Evolutionary conservation across 2,888 invertebrate genomes (phyloP).

Genomic region (Drosophila sordidula): DNA sequence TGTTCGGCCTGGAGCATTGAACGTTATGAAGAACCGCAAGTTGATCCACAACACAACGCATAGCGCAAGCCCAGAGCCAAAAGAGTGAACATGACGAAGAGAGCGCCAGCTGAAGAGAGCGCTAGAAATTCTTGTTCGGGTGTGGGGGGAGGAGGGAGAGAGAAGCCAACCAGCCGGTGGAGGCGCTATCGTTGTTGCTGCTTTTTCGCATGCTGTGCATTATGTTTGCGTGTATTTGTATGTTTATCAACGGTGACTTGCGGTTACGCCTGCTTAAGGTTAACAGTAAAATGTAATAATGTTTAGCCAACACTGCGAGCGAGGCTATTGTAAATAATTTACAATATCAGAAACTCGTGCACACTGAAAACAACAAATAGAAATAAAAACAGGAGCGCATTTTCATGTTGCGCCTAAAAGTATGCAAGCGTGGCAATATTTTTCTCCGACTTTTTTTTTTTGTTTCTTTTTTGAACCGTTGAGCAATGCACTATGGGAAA

Average conservation of each 20-base stretch:
- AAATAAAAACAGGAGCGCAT: background rate
- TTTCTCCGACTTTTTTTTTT: background rate
- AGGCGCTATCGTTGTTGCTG: background rate
- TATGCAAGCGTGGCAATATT: conserved; percentile 19
- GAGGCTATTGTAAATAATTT: background rate
- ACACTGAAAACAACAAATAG: background rate
- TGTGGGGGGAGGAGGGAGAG: background rate
- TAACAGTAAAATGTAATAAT: background rate
- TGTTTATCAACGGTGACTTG: conserved; percentile 26
- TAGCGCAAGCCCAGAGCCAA: conserved; percentile 9
- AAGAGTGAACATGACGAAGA: conserved; percentile 15
- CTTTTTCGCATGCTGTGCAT: background rate
- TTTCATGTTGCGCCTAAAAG: conserved; percentile 53
- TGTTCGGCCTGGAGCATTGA: conserved; percentile 64
- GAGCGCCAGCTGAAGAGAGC: conserved; percentile 7
- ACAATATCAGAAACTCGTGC: conserved; percentile 1
- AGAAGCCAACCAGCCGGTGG: background rate
- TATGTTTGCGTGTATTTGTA: background rate
- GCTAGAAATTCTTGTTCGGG: conserved; percentile 45
- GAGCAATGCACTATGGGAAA: background rate
- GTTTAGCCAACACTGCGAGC: conserved; percentile 20
- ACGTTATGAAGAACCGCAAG: conserved; percentile 63
- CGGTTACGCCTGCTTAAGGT: conserved; percentile 22
- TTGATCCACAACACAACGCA: conserved; percentile 56
- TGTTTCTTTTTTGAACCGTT: background rate